Evolutionary conservation across 2,888 invertebrate genomes (phyloP), one percentile per base, ranked within the genome.

Genomic region (Halictus quadricinctus): DNA sequence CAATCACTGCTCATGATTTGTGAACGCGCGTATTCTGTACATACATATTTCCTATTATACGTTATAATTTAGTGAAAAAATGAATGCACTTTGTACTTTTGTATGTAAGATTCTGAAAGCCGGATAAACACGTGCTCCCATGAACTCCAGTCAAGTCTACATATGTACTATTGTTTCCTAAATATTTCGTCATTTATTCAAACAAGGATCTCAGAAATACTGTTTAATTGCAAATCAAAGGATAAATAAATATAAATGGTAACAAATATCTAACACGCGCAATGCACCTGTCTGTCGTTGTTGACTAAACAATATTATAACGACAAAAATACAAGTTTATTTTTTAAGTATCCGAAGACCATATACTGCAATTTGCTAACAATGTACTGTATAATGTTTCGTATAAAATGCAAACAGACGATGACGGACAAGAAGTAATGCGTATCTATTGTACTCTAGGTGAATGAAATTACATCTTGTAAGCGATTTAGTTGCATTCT

Each of bases 21-120:
- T n/a, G 25, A 72, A 69, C 72, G n/a, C 54, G 66, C 43, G 29
- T 76, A 64, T 77, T 76, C 15, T 78, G 72, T 79, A 81, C 60
- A 78, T 78, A 60, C 50, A 78, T 78, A 54, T 36, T 41, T 36
- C 25, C 46, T 29, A 60, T 60, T 21, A 60, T 80, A 84, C 36
- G 73, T 74, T 85, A 81, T 46, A 46, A 85, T 88, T 90, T 84
- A 81, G 84, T 54, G 66, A 72, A 85, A 80, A 86, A 90, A 85
- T 64, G 60, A 82, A 79, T 41, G 50, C 73, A 83, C 85, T 90
- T 91, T 90, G 78, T 91, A 91, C 89, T 89, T 91, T 91, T 91
- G 89, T 91, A 91, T 89, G 79, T 85, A 82, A 76, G 72, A 79
- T 84, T 85, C 60, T 75, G 50, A 77, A 72, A 60, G 50, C 64